Evolutionary conservation across 2,888 invertebrate species (phyloP).

Genomic region (Eupithecia abbreviata): DNA sequence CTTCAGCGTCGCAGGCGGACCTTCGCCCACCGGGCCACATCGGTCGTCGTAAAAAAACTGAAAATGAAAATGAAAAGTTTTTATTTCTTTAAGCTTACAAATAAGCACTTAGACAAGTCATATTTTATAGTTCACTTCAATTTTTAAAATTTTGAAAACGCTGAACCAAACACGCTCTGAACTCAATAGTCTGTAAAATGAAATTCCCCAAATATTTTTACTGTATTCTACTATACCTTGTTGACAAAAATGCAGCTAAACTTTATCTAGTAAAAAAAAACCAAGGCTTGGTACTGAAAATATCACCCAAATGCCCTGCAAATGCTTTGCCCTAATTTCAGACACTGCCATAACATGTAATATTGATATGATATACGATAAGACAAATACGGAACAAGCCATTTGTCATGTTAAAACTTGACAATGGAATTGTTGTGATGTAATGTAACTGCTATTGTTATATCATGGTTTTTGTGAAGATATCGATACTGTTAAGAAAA

Average conservation of each 20-base stretch:
- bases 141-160: too few species aligned
- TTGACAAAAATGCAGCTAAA: neutral
- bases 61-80: too few species aligned
- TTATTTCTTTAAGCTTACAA: too few species aligned
- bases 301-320: neutral
- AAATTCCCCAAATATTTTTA: neutral
- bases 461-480: slow-evolving; percentile 26
- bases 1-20: too few species aligned
- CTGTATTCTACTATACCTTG: neutral
- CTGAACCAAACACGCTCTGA: too few species aligned
- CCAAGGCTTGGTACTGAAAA: neutral
- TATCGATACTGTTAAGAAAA: slow-evolving; percentile 21
- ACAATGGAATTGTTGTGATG: slow-evolving; percentile 32
- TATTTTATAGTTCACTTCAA: too few species aligned
- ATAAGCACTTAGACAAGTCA: too few species aligned
- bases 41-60: too few species aligned
- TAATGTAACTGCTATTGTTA: slow-evolving; percentile 36
- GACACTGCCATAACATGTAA: slow-evolving; percentile 18
- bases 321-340: neutral
- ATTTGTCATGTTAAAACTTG: slow-evolving; percentile 39
- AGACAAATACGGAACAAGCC: slow-evolving; percentile 35
- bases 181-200: neutral
- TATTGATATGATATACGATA: slow-evolving; percentile 34
- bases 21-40: too few species aligned
- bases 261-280: neutral